A percentile compares a stretch with the other conserved stretches of the same genome.
phyloP scores from a whole-genome alignment of 35 echinoderm and acorn worm genomes.

The Patiria miniata region DNA sequence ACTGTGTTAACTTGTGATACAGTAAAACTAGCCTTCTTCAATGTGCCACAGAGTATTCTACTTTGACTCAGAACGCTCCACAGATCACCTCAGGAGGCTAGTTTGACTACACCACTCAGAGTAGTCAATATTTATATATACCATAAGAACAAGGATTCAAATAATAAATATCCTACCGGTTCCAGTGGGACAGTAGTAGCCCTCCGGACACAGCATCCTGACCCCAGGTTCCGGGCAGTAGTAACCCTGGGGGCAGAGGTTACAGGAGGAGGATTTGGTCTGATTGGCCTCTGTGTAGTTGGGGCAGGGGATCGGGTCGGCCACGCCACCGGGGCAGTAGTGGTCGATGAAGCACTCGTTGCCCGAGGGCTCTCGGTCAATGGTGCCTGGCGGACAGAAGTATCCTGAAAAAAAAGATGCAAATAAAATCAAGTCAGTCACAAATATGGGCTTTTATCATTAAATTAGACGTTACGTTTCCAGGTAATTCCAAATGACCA shows the following conservation, averaged over 20 bases:
- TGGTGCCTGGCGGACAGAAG: conserved; percentile 93
- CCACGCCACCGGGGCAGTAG: conserved; percentile 85
- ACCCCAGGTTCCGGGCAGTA: conserved; percentile 67
- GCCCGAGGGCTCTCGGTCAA: conserved; percentile 77
- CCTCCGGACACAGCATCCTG: conserved; percentile 77
- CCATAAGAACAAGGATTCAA: no score
- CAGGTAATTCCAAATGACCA: no score
- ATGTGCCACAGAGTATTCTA: no score
- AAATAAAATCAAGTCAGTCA: neutral
- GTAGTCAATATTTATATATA: no score
- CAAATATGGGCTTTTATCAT: neutral
- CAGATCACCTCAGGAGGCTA: no score
- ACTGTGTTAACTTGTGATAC: no score
- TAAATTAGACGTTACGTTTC: no score
- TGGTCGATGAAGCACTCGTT: conserved; percentile 88
- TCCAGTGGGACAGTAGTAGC: conserved; percentile 88
- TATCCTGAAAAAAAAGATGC: conserved; percentile 56
- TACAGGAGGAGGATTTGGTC: conserved; percentile 81
- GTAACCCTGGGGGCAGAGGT: conserved; percentile 90
- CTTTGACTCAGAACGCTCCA: no score
- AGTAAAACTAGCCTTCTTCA: no score
- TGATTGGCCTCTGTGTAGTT: conserved; percentile 98
- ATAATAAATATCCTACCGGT: conserved; percentile 65
- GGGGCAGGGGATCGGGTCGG: conserved; percentile 77
- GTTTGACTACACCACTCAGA: no score